Conservation (phyloP, 2,797 vertebrate genomes). For the Eulemur albifrons region DNA sequence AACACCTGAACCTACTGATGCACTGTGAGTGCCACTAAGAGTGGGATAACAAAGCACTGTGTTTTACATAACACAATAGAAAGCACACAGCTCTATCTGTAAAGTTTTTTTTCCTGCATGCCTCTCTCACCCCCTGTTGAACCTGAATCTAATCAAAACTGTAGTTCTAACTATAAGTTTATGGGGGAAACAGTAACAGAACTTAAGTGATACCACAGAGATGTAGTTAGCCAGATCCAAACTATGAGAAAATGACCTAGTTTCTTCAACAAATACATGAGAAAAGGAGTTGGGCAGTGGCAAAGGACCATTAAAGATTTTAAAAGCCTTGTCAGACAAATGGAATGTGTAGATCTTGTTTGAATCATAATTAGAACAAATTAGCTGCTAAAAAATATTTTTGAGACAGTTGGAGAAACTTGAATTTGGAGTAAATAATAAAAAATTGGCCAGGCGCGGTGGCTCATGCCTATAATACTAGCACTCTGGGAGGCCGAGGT, state of each 20-base stretch:
- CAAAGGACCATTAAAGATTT: neutral
- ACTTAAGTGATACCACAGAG: neutral
- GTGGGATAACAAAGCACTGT: too few relatives aligned
- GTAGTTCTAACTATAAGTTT: neutral
- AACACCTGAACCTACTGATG: too few relatives aligned
- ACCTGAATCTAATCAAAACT: neutral
- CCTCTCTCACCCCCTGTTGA: neutral
- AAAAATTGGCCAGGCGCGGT: neutral
- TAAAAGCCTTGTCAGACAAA: neutral
- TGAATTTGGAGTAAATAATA: neutral
- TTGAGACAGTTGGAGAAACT: neutral
- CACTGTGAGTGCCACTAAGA: neutral
- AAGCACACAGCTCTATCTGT: rapidly evolving
- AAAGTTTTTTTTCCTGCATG: neutral
- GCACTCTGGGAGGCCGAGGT: neutral
- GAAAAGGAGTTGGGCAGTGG: neutral
- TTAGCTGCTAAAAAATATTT: neutral
- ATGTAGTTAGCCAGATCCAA: neutral
- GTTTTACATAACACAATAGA: neutral
- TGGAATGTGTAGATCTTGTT: neutral
- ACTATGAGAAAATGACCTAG: neutral
- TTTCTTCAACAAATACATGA: neutral
- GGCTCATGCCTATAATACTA: neutral
- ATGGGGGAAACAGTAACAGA: neutral
- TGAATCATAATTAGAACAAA: neutral